Evolutionary conservation across 2,113 vertebrate species (phyloP).

Genomic region (Chlorodrepanis virens): DNA sequence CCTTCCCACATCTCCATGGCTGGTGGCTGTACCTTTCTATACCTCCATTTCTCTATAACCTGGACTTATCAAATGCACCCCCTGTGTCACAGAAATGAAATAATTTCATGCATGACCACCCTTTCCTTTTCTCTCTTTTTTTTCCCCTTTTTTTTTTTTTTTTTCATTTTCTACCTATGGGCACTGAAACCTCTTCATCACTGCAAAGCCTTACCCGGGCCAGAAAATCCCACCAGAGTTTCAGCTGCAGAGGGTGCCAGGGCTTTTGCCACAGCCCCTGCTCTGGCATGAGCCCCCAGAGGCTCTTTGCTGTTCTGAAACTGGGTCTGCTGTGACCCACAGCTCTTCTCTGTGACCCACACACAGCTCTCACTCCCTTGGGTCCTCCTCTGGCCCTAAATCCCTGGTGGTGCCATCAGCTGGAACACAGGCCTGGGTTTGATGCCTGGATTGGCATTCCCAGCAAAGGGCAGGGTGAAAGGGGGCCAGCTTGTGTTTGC

Average conservation of each 20-base stretch:
- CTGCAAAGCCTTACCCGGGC: conserved; percentile 40
- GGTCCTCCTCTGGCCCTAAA: neutral
- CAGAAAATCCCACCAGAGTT: conserved; percentile 11
- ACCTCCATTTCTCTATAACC: neutral
- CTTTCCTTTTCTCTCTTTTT: neutral
- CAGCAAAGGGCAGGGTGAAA: neutral
- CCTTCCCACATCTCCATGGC: neutral
- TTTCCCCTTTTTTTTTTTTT: neutral
- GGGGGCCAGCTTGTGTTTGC: neutral
- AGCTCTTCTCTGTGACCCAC: neutral
- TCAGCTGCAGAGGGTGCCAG: neutral
- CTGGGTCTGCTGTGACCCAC: neutral
- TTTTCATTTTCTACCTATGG: conserved; percentile 48
- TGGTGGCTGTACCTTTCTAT: neutral
- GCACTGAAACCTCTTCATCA: conserved; percentile 60
- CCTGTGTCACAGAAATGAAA: conserved; percentile 51
- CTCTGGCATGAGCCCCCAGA: neutral
- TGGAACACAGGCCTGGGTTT: neutral
- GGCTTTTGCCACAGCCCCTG: neutral
- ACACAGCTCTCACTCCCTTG: neutral
- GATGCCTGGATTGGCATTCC: neutral
- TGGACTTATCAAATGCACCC: neutral
- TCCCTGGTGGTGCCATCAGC: fast-evolving
- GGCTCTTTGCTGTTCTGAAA: neutral
- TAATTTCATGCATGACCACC: conserved; percentile 77